These are phyloP conservation scores for Ginglymostoma cirratum DNA, from an alignment of 2,113 vertebrate species.

Conservation along the genomic window DNA sequence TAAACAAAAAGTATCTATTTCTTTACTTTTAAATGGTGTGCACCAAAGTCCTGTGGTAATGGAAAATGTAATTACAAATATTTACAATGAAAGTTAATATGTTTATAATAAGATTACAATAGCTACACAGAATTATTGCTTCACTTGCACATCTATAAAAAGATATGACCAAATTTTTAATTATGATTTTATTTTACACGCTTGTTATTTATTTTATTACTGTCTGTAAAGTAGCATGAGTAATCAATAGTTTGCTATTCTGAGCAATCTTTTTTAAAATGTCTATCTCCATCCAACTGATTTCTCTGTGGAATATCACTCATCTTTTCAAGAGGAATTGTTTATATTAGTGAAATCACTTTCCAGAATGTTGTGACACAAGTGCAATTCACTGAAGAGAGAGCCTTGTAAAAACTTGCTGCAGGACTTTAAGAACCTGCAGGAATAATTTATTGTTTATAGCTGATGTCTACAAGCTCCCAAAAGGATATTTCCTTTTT, in stretches of 20 bases:
- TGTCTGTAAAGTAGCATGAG: not conserved
- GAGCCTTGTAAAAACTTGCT: not conserved
- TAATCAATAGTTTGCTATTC: not conserved
- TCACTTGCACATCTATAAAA: not conserved
- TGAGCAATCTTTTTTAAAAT: not conserved
- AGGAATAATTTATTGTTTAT: not conserved
- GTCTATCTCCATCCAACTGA: not conserved
- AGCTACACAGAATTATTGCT: not conserved
- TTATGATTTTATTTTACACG: not conserved
- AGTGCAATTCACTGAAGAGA: not conserved
- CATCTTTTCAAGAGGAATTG: not conserved
- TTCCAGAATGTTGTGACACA: not conserved
- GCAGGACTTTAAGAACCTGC: not conserved
- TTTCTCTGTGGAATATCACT: not conserved
- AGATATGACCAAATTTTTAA: not conserved
- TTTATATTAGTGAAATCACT: not conserved
- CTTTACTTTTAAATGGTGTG: not conserved
- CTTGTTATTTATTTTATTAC: not conserved
- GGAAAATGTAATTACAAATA: not conserved
- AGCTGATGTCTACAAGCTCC: not conserved
- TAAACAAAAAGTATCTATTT: not conserved
- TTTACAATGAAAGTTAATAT: not conserved
- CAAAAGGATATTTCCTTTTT: not conserved
- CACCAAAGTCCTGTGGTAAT: not conserved
- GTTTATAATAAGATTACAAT: not conserved